These are phyloP conservation scores for Marmota flaviventris DNA, from an alignment of 2,113 vertebrate genomes.

Conservation along the genomic window DNA sequence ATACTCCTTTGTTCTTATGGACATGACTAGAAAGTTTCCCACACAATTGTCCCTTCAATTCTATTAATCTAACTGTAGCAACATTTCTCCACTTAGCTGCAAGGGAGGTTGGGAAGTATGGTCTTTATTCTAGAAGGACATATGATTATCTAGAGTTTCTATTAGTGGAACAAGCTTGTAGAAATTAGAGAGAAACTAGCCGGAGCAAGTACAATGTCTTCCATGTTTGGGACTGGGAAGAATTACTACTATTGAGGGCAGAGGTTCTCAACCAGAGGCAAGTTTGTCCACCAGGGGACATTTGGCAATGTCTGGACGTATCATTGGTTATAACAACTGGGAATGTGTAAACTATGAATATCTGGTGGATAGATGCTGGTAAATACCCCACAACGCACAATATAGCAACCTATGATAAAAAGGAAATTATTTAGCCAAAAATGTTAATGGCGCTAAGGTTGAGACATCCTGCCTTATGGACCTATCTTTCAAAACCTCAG, in stretches of 20 bases:
- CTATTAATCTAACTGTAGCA: neutral
- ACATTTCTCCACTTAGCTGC: neutral
- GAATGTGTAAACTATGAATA: neutral
- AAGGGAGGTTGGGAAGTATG: neutral
- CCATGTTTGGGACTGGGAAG: neutral
- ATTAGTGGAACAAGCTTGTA: neutral
- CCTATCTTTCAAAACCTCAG: neutral
- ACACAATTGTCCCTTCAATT: slow-evolving; percentile 17
- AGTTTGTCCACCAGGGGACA: neutral
- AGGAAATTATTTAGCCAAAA: neutral
- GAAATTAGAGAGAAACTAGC: neutral
- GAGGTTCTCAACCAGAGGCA: neutral
- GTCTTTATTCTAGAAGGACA: neutral
- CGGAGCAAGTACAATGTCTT: neutral
- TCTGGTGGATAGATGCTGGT: neutral
- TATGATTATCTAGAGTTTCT: neutral
- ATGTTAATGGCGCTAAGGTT: neutral
- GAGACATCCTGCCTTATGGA: neutral
- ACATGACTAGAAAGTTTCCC: neutral
- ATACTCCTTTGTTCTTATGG: neutral
- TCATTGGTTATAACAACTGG: neutral
- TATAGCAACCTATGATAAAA: no score
- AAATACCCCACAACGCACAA: neutral
- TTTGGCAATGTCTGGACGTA: neutral
- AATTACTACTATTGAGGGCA: neutral